A percentile compares a stretch with the other conserved stretches of the same genome.
phyloP scores from a whole-genome alignment of 2,797 vertebrate genomes.

The Mallotus villosus region DNA sequence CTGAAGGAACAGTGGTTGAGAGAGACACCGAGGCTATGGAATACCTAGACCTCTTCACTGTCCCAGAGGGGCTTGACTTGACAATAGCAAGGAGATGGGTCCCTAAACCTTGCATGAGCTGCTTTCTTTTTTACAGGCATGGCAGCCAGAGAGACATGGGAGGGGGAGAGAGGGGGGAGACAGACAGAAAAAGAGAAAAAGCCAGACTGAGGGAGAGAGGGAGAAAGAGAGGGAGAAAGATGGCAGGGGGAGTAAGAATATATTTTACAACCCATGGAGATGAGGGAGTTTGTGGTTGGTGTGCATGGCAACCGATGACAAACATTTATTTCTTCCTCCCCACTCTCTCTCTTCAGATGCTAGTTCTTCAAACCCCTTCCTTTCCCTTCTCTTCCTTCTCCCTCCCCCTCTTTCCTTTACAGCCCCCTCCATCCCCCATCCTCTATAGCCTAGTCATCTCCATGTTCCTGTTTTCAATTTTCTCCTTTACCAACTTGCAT shows the following conservation, averaged over 20 bases:
- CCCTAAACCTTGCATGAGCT: neutral
- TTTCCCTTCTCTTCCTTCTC: neutral
- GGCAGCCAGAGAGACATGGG: neutral
- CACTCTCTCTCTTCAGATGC: slow-evolving; percentile 33
- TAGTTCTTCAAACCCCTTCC: too few species aligned
- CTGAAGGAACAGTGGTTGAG: too few species aligned
- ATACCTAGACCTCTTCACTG: slow-evolving; percentile 49
- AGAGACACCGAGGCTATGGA: slow-evolving; percentile 48
- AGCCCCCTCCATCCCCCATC: neutral
- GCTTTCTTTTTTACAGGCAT: neutral
- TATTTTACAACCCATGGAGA: too few species aligned
- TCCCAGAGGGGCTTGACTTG: too few species aligned
- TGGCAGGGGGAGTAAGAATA: too few species aligned
- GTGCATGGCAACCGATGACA: neutral
- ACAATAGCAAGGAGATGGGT: too few species aligned
- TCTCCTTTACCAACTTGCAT: slow-evolving; percentile 16
- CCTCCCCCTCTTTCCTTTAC: neutral
- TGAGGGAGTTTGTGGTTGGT: neutral
- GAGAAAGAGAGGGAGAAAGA: neutral
- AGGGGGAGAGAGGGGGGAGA: neutral
- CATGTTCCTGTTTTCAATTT: slow-evolving; percentile 54
- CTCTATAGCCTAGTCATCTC: slow-evolving; percentile 36
- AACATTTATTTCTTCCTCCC: slow-evolving; percentile 20
- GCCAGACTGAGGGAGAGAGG: neutral
- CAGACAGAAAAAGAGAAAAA: neutral